Conservation (phyloP, 64 coral and sea anemone species). For the Actinia tenebrosa region DNA sequence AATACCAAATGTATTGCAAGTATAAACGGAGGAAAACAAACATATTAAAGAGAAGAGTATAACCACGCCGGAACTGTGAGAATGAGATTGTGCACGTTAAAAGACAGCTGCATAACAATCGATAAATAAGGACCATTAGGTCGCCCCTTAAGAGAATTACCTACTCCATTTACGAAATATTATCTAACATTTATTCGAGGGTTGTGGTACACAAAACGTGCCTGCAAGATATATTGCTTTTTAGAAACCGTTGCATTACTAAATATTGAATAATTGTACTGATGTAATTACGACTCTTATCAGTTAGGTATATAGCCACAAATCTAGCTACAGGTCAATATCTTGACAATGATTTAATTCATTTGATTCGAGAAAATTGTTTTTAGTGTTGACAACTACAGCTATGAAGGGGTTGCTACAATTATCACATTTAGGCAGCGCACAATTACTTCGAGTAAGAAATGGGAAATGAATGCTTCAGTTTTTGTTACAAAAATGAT, state of each 20-base stretch:
- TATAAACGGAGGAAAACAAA: too few species aligned
- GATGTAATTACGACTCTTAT: neutral
- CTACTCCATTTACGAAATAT: too few species aligned
- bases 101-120: too few species aligned
- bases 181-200: too few species aligned
- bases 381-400: neutral
- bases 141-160: too few species aligned
- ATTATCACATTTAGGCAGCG: neutral
- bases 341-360: neutral
- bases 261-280: neutral
- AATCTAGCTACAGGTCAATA: neutral
- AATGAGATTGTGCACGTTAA: too few species aligned
- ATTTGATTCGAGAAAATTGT: neutral
- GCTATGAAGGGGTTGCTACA: neutral
- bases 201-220: neutral
- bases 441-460: neutral
- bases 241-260: too few species aligned
- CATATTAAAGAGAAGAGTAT: too few species aligned
- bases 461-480: neutral
- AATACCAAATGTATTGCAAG: too few species aligned
- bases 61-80: too few species aligned
- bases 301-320: neutral
- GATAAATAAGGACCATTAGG: too few species aligned
- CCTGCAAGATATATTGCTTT: neutral
- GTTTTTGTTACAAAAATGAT: neutral